phyloP scores from a whole-genome alignment of 2,888 invertebrate species.

The Cerastis leucographa region DNA sequence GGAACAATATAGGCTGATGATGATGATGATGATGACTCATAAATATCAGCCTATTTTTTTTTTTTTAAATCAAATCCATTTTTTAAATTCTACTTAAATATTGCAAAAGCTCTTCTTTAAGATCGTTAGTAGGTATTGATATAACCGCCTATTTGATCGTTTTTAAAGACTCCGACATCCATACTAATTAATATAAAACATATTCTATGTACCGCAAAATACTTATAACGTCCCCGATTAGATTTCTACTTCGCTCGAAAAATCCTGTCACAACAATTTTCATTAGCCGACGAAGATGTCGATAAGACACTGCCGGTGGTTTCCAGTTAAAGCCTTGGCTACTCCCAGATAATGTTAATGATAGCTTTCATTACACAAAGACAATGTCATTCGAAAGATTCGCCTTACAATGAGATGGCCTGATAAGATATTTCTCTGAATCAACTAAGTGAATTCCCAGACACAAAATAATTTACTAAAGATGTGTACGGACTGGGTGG shows the following conservation, averaged over 20 bases:
- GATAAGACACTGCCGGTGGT: background rate
- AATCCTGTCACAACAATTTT: conserved; percentile 12
- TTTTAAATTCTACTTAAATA: too few species aligned
- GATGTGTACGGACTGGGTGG: background rate
- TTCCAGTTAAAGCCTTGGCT: background rate
- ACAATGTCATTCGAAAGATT: conserved; percentile 1
- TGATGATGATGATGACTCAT: too few species aligned
- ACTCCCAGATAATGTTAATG: conserved; percentile 7
- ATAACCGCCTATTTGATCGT: background rate
- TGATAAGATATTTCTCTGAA: conserved; percentile 14
- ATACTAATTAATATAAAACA: background rate
- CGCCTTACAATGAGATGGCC: background rate
- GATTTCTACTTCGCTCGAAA: background rate
- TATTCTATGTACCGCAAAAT: background rate
- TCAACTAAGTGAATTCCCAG: conserved; percentile 21
- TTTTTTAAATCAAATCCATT: too few species aligned
- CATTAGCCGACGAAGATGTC: background rate
- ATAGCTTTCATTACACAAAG: conserved; percentile 12
- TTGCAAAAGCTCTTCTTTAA: background rate
- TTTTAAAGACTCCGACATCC: background rate
- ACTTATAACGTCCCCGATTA: background rate
- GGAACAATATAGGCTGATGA: too few species aligned
- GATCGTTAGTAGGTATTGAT: background rate
- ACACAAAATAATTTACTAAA: conserved; percentile 6
- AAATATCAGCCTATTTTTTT: too few species aligned